A percentile compares a stretch with the other conserved stretches of the same genome.
phyloP scores from a whole-genome alignment of 2,797 vertebrate species.

The Craterocephalus amniculus region DNA sequence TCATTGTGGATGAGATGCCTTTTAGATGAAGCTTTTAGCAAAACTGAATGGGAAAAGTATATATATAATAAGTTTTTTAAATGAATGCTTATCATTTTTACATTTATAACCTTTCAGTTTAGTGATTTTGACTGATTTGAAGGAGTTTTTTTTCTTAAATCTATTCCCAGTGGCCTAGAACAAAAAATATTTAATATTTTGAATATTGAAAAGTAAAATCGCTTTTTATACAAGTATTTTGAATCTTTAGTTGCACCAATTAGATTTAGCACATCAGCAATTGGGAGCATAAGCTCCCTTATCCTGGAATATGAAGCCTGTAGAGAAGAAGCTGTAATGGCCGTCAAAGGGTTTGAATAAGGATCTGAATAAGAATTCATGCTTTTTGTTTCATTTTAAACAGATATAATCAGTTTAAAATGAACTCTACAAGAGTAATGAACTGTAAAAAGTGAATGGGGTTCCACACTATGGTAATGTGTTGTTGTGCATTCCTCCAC shows the following conservation, averaged over 20 bases:
- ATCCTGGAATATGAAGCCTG: background rate
- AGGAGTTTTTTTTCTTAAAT: too few species aligned
- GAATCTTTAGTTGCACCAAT: too few species aligned
- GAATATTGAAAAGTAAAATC: too few species aligned
- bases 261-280: too few species aligned
- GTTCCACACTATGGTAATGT: background rate
- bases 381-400: background rate
- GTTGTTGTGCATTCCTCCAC: background rate
- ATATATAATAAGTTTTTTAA: background rate
- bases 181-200: too few species aligned
- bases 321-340: background rate
- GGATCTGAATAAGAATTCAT: background rate
- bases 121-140: background rate
- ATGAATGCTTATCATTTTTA: too few species aligned
- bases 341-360: background rate
- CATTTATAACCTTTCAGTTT: background rate
- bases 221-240: too few species aligned
- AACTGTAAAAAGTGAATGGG: background rate
- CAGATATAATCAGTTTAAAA: background rate
- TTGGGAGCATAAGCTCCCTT: background rate
- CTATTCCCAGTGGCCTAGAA: too few species aligned
- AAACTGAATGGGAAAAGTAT: background rate
- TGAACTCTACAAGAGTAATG: background rate
- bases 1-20: too few species aligned
- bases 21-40: too few species aligned